phyloP scores from a whole-genome alignment of 2,797 vertebrate species.

The Enteromius afrohamiltoni region DNA sequence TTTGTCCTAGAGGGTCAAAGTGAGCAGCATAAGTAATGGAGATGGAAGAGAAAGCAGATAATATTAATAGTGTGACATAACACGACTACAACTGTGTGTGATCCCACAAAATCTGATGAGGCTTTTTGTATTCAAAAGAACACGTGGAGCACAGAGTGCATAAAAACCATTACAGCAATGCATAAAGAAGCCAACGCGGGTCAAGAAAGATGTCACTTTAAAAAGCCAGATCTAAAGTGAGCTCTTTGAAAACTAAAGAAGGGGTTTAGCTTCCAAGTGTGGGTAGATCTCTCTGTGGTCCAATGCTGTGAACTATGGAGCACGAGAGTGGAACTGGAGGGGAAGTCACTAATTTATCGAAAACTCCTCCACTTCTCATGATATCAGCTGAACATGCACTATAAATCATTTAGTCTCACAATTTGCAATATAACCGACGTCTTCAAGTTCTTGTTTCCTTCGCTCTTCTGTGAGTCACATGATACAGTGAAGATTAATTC shows the following conservation, averaged over 20 bases:
- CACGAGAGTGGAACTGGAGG: background rate
- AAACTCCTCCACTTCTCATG: constrained; percentile 22
- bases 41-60: constrained; percentile 31
- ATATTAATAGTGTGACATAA: constrained; percentile 49
- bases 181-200: background rate
- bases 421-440: constrained; percentile 9
- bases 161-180: background rate
- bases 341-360: constrained; percentile 26
- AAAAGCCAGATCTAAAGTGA: background rate
- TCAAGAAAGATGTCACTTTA: background rate
- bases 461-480: constrained; percentile 23
- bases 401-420: constrained; percentile 49
- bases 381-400: constrained; percentile 6
- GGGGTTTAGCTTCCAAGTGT: background rate
- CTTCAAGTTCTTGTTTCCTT: constrained; percentile 30
- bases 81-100: background rate
- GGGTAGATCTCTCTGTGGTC: background rate
- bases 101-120: background rate
- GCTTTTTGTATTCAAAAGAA: background rate
- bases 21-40: constrained; percentile 25
- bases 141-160: background rate
- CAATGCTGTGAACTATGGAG: background rate
- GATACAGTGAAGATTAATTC: constrained; percentile 40
- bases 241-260: background rate
- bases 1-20: constrained; percentile 40